phyloP scores from a whole-genome alignment of 2,888 invertebrate genomes.

The Dryobota labecula region DNA sequence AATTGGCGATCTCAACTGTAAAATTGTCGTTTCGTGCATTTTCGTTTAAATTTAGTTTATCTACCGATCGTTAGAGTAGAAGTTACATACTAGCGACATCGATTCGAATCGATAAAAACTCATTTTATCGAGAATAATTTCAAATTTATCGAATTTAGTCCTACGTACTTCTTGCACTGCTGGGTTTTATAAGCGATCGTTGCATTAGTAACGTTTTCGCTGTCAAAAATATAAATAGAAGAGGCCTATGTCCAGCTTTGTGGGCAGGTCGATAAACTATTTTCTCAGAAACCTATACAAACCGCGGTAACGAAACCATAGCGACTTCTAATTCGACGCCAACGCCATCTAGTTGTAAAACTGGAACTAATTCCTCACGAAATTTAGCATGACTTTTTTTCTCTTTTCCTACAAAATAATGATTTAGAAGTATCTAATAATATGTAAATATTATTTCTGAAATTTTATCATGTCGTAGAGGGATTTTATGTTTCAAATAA shows the following conservation, averaged over 20 bases:
- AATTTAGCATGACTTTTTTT: neutral
- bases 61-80: too few relatives aligned
- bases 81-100: too few relatives aligned
- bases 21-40: too few relatives aligned
- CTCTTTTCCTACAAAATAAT: neutral
- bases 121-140: too few relatives aligned
- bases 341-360: slow-evolving; percentile 35
- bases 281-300: neutral
- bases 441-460: slow-evolving; percentile 3
- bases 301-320: slow-evolving; percentile 34
- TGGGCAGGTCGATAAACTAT: neutral
- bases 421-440: neutral
- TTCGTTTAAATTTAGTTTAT: too few relatives aligned
- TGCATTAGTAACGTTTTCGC: slow-evolving; percentile 18
- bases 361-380: slow-evolving; percentile 8
- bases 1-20: too few relatives aligned
- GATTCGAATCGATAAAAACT: too few relatives aligned
- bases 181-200: too few relatives aligned
- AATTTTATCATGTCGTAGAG: neutral
- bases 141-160: too few relatives aligned
- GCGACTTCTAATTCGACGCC: slow-evolving; percentile 46
- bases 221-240: slow-evolving; percentile 33
- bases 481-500: neutral
- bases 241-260: too few relatives aligned
- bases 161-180: too few relatives aligned